Evolutionary conservation across 2,888 invertebrate species (phyloP), one percentile per base, ranked within the genome.

Genomic region (Himalopsyche tibetana): DNA sequence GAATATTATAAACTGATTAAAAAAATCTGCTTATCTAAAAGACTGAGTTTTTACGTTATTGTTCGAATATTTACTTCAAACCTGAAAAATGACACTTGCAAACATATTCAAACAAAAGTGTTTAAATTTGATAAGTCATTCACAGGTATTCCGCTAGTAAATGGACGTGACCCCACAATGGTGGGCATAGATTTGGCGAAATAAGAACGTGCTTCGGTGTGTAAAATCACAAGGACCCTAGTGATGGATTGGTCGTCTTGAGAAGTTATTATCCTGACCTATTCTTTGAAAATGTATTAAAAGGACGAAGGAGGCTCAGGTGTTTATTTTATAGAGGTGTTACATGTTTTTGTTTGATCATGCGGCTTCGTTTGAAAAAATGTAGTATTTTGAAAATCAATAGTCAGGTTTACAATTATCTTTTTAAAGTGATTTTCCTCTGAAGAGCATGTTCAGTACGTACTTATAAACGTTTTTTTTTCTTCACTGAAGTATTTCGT

Each of bases 141-240:
- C 80, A 80, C 80, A 84, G 80, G 81, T 81, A 80, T 81, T 80
- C 56, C 36, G 80, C 40, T 81, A 36, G 55, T 80, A 81, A 81
- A 56, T 42, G 56, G 82, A 86, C 88, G 88, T 88, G 88, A 51
- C 55, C 74, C 40, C 15, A 88, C 88, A 88, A 88, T 85, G 81
- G 85, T 6, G 15, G 11, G 9, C 4, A 28, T 38, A 63, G 87
- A 87, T 87, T 81, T 87, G 36, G 38, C 80, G 19, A 36, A 40
- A 40, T 19, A 19, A 74, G 79, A 86, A 86, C 87, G 84, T 87
- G 87, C 84, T 84, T 55, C 69, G 36, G 51, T 38, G 80, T 82
- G 82, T 36, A 55, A 85, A 36, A 74, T 85, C 69, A 82, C 85
- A 51, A 85, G 82, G 82, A 82, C 85, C 74, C 63, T 63, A n/a